phyloP scores from a whole-genome alignment of 2,888 invertebrate genomes.

The Platypus cylindrus region DNA sequence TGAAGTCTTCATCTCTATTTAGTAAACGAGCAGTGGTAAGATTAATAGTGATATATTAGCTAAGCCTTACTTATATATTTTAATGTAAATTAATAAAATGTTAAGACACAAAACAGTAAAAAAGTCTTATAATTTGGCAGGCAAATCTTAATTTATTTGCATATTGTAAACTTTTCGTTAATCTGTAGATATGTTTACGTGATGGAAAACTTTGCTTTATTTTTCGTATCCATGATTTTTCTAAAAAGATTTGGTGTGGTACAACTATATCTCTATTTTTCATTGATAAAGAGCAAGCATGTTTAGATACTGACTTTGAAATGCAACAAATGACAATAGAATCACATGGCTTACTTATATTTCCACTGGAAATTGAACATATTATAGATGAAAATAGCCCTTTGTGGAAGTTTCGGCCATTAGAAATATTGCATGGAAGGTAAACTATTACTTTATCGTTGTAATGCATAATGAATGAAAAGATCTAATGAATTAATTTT shows the following conservation, averaged over 20 bases:
- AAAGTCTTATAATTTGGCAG: too few species aligned
- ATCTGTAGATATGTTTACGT: slow-evolving; percentile 28
- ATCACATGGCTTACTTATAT: slow-evolving; percentile 55
- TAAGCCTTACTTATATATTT: too few species aligned
- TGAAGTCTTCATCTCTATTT: slow-evolving; percentile 40
- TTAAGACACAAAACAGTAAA: too few species aligned
- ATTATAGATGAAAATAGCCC: slow-evolving; percentile 67
- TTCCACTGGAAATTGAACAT: slow-evolving; percentile 81
- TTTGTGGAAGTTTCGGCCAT: slow-evolving; percentile 60
- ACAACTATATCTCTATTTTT: slow-evolving; percentile 62
- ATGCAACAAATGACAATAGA: slow-evolving; percentile 56
- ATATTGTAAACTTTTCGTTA: too few species aligned
- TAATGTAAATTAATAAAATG: too few species aligned
- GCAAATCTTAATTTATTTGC: too few species aligned
- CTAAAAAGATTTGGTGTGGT: slow-evolving; percentile 35
- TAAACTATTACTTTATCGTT: too few species aligned
- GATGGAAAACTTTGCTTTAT: slow-evolving; percentile 58
- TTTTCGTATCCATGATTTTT: slow-evolving; percentile 68
- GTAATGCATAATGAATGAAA: too few species aligned
- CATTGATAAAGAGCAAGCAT: slow-evolving; percentile 50
- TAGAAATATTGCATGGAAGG: slow-evolving; percentile 37
- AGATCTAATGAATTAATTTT: too few species aligned
- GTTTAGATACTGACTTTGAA: slow-evolving; percentile 52
- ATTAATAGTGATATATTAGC: slow-evolving; percentile 15
- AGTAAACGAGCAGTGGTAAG: slow-evolving; percentile 59